These are phyloP conservation scores for Allygus modestus DNA, from an alignment of 2,888 invertebrate genomes.

Conservation along the genomic window DNA sequence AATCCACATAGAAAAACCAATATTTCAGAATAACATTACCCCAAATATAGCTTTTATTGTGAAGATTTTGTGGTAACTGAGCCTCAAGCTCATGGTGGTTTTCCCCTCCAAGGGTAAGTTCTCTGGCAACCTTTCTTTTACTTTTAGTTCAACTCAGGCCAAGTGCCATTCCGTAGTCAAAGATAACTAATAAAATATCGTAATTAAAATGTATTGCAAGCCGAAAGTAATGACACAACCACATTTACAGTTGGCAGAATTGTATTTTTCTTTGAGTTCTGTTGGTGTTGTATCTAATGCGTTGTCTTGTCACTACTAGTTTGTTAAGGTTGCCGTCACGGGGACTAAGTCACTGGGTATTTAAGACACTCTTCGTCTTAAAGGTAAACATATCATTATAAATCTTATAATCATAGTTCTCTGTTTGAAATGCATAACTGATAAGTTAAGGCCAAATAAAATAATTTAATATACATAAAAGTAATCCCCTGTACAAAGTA, in stretches of 20 bases:
- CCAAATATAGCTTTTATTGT: too few relatives aligned
- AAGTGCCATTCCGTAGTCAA: too few relatives aligned
- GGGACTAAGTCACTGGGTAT: conserved; percentile 63
- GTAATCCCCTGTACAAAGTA: too few relatives aligned
- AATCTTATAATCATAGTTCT: neutral
- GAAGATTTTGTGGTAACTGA: too few relatives aligned
- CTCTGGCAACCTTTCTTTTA: too few relatives aligned
- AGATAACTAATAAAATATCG: too few relatives aligned
- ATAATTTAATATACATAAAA: too few relatives aligned
- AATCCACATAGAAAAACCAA: too few relatives aligned
- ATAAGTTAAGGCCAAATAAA: neutral
- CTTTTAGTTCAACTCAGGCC: too few relatives aligned
- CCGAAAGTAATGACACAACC: conserved; percentile 55
- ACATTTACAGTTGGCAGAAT: conserved; percentile 57
- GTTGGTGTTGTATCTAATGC: conserved; percentile 66
- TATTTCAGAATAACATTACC: too few relatives aligned
- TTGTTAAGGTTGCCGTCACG: conserved; percentile 64
- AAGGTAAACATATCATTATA: conserved; percentile 40
- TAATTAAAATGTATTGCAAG: neutral
- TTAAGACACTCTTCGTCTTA: conserved; percentile 50
- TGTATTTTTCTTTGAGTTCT: conserved; percentile 62
- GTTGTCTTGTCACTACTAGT: conserved; percentile 65
- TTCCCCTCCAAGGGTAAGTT: too few relatives aligned
- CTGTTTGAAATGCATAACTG: neutral
- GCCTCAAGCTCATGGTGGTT: too few relatives aligned